phyloP scores from a whole-genome alignment of 2,888 invertebrate species.

The Papilio gigon region DNA sequence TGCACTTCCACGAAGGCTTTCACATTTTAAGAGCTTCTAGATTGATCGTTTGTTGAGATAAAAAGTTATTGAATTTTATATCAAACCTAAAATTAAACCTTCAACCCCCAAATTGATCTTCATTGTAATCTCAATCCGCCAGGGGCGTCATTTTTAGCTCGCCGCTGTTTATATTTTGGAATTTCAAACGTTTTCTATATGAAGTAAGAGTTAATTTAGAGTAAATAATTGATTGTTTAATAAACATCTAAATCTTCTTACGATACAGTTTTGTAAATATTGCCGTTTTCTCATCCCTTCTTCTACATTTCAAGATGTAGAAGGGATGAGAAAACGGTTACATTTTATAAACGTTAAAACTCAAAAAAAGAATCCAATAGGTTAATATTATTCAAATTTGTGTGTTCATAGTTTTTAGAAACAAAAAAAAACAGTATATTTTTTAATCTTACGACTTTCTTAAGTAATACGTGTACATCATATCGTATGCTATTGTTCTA shows the following conservation, averaged over 20 bases:
- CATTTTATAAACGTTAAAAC: no score
- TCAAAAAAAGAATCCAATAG: no score
- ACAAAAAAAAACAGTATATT: background rate
- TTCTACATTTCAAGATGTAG: no score
- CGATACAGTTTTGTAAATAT: no score
- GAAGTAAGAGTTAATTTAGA: background rate
- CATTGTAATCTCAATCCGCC: conserved; percentile 24
- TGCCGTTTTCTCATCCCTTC: no score
- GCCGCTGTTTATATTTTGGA: background rate
- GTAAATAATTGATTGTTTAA: background rate
- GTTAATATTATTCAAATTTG: no score
- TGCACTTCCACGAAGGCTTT: background rate
- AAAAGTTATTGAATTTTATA: background rate
- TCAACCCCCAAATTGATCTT: conserved; percentile 10
- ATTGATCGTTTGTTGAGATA: background rate
- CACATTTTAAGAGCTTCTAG: background rate
- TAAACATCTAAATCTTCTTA: no score
- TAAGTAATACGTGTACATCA: background rate
- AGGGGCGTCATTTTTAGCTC: conserved; percentile 28
- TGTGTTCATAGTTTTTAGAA: background rate
- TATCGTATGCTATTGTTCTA: background rate
- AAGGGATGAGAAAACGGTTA: no score
- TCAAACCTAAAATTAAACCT: conserved; percentile 7
- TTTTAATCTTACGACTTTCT: background rate
- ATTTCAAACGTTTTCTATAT: background rate